Base-by-base conservation (phyloP, 2,888 invertebrate genomes). In the Drosophila kokeensis region DNA sequence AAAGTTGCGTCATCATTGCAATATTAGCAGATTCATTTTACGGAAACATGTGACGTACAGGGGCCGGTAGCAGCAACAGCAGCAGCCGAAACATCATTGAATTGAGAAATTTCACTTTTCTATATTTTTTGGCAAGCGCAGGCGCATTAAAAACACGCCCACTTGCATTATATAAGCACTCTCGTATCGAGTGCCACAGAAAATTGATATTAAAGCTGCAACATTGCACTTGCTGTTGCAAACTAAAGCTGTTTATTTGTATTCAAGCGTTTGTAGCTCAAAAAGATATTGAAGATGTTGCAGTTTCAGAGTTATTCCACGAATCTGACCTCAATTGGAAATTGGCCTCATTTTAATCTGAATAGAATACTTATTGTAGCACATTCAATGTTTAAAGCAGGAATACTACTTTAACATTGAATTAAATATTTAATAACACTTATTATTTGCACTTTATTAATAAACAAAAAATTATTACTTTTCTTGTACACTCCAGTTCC, bases 1-100 rank as follows among this genome's bases (percentile, higher is more conserved):
- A 63, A 54, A 75, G 80, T 86, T 86, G 90, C 86, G 86, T 86
- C 86, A 86, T 81, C 83, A 73, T 50, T 83, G 81, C 83, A 79
- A 52, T 63, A 54, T 54, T 59, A 38, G 42, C 45, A 24, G 53
- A 57, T 53, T 54, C 49, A 62, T 69, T 45, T 77, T 49, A 63
- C 34, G 21, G 55, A 42, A 69, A 60, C 66, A 73, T 75, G 80
- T 80, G 81, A 84, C 85, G 70, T 81, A 57, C 73, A 18, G 27
- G 40, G 54, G 27, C 73, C 64, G 66, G 69, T 59, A 54, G 59
- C 30, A 61, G 48, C 24, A 61, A 42, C 29, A 55, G 48, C 48
- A 49, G n/a, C 36, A 42, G 57, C 45, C 55, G 36, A 49, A 59
- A 27, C 21, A 36, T 36, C 21, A 45, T 58, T 57, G n/a, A 57